Evolutionary conservation across 2,113 vertebrate species (phyloP), one percentile per base, ranked within the genome.

Genomic region (Vulpes vulpes): DNA sequence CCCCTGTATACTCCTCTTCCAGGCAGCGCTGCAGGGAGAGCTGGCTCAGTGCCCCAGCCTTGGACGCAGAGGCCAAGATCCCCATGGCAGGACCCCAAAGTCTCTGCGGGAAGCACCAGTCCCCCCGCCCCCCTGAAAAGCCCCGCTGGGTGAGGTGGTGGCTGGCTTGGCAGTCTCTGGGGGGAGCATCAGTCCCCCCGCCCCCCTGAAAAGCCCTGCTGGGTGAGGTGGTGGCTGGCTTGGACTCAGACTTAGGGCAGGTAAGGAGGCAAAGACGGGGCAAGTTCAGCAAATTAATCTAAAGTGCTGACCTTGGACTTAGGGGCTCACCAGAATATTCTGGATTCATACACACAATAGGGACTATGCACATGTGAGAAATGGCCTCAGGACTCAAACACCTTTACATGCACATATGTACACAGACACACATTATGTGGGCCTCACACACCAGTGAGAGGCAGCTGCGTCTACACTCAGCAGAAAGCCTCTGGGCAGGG

Each of bases 21-120:
- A 99, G 93, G 89, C 96, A 89, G 80, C 23, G 32, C 98, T 99
- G 93, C 62, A 60, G 79, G 85, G 84, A 97, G 62, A 93, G 65
- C 64, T 30, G 25, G n/a, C 55, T 98, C 82, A 97, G 79, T 22
- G 43, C 30, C 83, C 38, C 14, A 0, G 43, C 59, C 73, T 69
- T 8, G 53, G 30, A 53, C 10, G 55, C 59, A 30, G 25, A 91
- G 67, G 59, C 84, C 86, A 69, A 59, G 67, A 85, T 32, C 78
- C 38, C 25, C 17, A 57, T 16, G 43, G 15, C 43, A 51, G 60
- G 67, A 64, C 11, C 22, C 73, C 53, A 71, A 38, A 86, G 25
- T 11, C 49, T 17, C 23, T 22, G 59, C 78, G 81, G 20, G 32
- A 17, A 59, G 38, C 35, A 81, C 59, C 60, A 84, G n/a, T 43